Percentiles rank a stretch among this genome's conserved stretches.
phyloP scores from a whole-genome alignment of 2,797 vertebrate species.

The Chromis chromis region DNA sequence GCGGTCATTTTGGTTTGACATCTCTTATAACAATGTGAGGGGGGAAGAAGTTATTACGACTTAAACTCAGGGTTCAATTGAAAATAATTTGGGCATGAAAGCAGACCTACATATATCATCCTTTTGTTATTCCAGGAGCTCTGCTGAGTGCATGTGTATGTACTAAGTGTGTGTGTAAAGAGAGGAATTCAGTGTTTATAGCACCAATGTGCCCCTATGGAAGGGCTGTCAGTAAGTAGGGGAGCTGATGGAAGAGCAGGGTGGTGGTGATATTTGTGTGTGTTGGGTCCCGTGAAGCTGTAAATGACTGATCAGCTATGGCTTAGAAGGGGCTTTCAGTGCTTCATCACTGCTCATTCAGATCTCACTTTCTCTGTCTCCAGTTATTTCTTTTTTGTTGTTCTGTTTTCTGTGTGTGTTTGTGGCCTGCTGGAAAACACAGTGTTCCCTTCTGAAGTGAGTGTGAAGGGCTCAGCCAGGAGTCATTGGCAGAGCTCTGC shows the following conservation, averaged over 20 bases:
- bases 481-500: constrained; percentile 67
- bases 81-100: constrained; percentile 46
- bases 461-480: constrained; percentile 67
- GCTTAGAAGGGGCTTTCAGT: constrained; percentile 30
- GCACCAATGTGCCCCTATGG: constrained; percentile 71
- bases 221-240: constrained; percentile 72
- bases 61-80: constrained; percentile 47
- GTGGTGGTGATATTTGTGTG: constrained; percentile 18
- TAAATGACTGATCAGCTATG: constrained; percentile 37
- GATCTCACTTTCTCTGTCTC: constrained; percentile 33
- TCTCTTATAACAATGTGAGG: neutral
- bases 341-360: constrained; percentile 33
- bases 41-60: neutral
- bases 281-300: constrained; percentile 16
- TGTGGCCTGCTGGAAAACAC: constrained; percentile 61
- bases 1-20: constrained; percentile 38
- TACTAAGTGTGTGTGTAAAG: constrained; percentile 10
- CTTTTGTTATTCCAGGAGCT: constrained; percentile 61
- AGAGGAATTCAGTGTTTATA: constrained; percentile 65
- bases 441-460: constrained; percentile 56
- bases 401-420: constrained; percentile 43
- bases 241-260: constrained; percentile 60
- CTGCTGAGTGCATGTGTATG: constrained; percentile 47
- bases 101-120: constrained; percentile 52
- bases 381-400: constrained; percentile 17